Evolutionary conservation across 2,888 invertebrate genomes (phyloP).

Genomic region (Idaea dimidiata): DNA sequence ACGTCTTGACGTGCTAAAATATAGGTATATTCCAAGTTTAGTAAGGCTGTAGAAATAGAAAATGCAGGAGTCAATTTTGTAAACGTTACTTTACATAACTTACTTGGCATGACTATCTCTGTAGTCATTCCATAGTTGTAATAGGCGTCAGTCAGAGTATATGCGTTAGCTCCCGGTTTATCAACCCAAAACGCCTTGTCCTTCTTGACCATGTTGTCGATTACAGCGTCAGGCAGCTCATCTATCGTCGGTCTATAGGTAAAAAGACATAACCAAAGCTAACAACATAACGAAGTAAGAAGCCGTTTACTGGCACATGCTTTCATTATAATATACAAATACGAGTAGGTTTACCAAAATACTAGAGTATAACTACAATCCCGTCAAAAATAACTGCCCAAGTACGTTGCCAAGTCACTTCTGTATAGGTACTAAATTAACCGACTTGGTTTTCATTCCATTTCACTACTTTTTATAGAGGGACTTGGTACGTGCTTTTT

Average conservation of each 20-base stretch:
- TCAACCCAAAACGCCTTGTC: conserved; percentile 80
- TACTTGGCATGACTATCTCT: conserved; percentile 54
- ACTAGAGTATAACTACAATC: too few species aligned
- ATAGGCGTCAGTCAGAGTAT: conserved; percentile 72
- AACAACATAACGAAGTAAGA: background rate
- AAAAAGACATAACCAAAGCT: background rate
- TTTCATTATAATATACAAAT: too few species aligned
- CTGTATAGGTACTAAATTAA: too few species aligned
- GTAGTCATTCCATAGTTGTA: conserved; percentile 62
- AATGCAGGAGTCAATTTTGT: background rate
- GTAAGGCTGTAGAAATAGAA: background rate
- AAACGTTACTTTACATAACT: conserved; percentile 12
- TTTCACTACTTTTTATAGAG: too few species aligned
- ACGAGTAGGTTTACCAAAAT: too few species aligned
- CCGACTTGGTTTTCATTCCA: too few species aligned
- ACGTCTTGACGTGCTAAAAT: conserved; percentile 61
- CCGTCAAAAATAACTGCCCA: too few species aligned
- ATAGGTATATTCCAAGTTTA: too few species aligned
- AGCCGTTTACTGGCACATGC: background rate
- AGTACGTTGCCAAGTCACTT: too few species aligned
- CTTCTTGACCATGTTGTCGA: conserved; percentile 69
- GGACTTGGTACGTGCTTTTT: too few species aligned
- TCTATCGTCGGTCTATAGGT: conserved; percentile 53
- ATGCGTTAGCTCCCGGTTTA: conserved; percentile 78
- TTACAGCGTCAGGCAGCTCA: conserved; percentile 69